phyloP scores from a whole-genome alignment of 30 jellyfish, hydroid and myxozoan species.

The Aurelia coerulea region DNA sequence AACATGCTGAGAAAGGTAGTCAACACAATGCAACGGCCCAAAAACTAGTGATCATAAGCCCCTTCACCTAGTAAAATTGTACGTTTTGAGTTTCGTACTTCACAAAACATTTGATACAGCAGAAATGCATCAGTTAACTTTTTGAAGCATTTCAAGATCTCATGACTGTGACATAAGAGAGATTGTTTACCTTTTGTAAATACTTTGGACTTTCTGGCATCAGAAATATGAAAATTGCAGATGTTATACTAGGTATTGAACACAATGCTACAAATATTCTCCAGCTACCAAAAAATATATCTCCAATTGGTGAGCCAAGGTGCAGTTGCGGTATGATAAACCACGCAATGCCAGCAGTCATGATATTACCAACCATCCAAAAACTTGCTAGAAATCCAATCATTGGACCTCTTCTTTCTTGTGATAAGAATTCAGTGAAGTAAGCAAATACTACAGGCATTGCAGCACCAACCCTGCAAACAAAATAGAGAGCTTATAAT shows the following conservation, averaged over 20 bases:
- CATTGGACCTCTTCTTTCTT: slow-evolving; percentile 88
- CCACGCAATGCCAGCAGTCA: slow-evolving; percentile 96
- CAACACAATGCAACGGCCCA: too few relatives aligned
- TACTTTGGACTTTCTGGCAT: slow-evolving; percentile 97
- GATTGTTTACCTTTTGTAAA: slow-evolving; percentile 65
- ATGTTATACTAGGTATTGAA: slow-evolving; percentile 89
- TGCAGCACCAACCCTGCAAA: slow-evolving; percentile 95
- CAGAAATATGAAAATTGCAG: slow-evolving; percentile 78
- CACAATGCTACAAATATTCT: slow-evolving; percentile 92
- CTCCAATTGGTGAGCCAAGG: slow-evolving; percentile 76
- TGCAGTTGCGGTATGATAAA: slow-evolving; percentile 77
- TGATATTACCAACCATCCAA: slow-evolving; percentile 93
- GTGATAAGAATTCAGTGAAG: slow-evolving; percentile 84
- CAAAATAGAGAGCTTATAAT: not conserved
- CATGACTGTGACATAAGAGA: too few relatives aligned
- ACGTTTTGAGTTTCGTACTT: too few relatives aligned
- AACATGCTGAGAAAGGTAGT: too few relatives aligned
- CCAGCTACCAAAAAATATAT: slow-evolving; percentile 92
- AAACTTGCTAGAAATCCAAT: slow-evolving; percentile 86
- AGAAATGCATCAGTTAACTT: too few relatives aligned
- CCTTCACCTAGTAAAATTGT: too few relatives aligned
- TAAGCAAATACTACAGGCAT: slow-evolving; percentile 95
- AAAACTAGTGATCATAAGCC: too few relatives aligned
- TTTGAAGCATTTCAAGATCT: too few relatives aligned
- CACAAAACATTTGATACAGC: too few relatives aligned